phyloP scores from a whole-genome alignment of 2,797 vertebrate species.

The Buphagus erythrorhynchus region DNA sequence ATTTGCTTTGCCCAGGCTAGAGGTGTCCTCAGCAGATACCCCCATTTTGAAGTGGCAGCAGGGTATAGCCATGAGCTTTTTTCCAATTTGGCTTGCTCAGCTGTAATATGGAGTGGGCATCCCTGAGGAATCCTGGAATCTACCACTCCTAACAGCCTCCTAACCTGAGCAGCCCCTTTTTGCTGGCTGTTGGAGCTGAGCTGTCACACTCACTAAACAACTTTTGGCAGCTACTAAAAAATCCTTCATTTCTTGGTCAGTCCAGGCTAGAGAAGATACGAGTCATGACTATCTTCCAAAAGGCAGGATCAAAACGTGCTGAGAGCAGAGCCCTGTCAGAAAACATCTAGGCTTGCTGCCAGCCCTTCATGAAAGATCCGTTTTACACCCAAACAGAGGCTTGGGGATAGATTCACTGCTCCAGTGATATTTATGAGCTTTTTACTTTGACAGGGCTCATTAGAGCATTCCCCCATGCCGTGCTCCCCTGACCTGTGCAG shows the following conservation, averaged over 20 bases:
- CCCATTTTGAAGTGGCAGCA: not conserved
- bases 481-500: not conserved
- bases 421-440: not conserved
- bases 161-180: not conserved
- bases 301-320: not conserved
- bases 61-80: not conserved
- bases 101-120: not conserved
- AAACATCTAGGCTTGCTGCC: not conserved
- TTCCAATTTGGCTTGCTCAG: not conserved
- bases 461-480: not conserved
- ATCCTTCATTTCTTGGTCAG: not conserved
- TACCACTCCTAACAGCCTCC: not conserved
- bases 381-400: not conserved
- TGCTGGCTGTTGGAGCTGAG: not conserved
- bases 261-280: not conserved
- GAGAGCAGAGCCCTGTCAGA: not conserved
- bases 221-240: not conserved
- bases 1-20: not conserved
- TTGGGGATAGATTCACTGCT: not conserved
- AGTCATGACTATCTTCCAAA: not conserved
- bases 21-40: not conserved
- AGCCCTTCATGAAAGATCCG: not conserved
- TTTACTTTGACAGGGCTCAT: not conserved
- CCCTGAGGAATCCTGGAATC: not conserved
- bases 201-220: not conserved